phyloP scores from a whole-genome alignment of 2,113 vertebrate genomes.

The Hippocampus comes region DNA sequence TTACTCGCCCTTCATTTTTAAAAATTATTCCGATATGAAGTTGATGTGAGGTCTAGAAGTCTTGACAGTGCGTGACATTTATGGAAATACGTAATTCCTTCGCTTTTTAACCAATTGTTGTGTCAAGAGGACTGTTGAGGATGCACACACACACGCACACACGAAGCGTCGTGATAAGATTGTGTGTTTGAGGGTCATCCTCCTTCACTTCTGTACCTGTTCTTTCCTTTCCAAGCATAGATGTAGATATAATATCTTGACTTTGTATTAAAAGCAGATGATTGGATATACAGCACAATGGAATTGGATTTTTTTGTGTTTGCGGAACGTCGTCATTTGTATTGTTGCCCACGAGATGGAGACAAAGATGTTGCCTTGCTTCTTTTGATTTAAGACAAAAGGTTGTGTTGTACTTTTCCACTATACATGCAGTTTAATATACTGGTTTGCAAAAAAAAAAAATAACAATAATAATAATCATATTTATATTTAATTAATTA shows the following conservation, averaged over 20 bases:
- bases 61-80: constrained; percentile 68
- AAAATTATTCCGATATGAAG: constrained; percentile 63
- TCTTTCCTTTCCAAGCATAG: constrained; percentile 76
- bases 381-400: neutral
- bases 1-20: constrained; percentile 26
- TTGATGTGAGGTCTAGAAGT: constrained; percentile 66
- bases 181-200: constrained; percentile 56
- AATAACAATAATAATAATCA: too few species aligned
- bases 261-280: constrained; percentile 98
- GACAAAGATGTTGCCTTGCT: neutral
- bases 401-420: neutral
- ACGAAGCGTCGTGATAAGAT: constrained; percentile 42
- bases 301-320: constrained; percentile 13
- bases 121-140: constrained; percentile 65
- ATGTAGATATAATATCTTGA: constrained; percentile 93
- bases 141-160: constrained; percentile 23
- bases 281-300: constrained; percentile 72
- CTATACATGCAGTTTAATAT: too few species aligned
- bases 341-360: constrained; percentile 43
- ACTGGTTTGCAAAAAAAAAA: too few species aligned
- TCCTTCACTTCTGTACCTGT: constrained; percentile 65
- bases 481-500: too few species aligned
- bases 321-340: neutral
- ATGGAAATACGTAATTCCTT: constrained; percentile 70
- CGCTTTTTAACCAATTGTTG: constrained; percentile 64